phyloP scores from a whole-genome alignment of 2,797 vertebrate genomes.

The Anabas testudineus region DNA sequence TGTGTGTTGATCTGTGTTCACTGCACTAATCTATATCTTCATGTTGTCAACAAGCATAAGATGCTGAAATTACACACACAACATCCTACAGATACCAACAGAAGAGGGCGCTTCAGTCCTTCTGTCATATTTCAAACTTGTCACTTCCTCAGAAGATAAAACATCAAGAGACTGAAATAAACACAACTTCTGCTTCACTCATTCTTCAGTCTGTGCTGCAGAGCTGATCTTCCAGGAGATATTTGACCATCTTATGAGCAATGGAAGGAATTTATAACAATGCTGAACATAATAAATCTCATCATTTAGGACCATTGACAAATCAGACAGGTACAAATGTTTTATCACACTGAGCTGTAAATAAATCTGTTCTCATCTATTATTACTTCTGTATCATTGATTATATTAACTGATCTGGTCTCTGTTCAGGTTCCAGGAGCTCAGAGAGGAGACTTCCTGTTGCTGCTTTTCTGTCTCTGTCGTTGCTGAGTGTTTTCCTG shows the following conservation, averaged over 20 bases:
- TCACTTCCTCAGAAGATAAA: too few species aligned
- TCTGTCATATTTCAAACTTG: too few species aligned
- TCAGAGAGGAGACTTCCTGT: neutral
- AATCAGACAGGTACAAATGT: neutral
- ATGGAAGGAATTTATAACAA: neutral
- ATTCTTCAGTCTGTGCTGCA: neutral
- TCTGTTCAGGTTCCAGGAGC: neutral
- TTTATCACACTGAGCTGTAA: neutral
- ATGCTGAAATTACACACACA: too few species aligned
- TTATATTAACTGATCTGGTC: neutral
- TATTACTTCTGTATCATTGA: neutral
- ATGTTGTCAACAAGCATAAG: too few species aligned
- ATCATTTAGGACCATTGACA: neutral
- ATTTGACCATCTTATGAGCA: neutral
- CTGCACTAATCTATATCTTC: too few species aligned
- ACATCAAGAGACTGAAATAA: too few species aligned
- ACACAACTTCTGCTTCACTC: too few species aligned
- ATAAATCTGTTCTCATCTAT: neutral
- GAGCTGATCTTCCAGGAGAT: too few species aligned
- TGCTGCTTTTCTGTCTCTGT: conserved; percentile 11
- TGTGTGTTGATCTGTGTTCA: too few species aligned
- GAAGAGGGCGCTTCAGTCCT: too few species aligned
- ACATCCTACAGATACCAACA: too few species aligned
- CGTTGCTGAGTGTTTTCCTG: conserved; percentile 34
- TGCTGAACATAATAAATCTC: neutral